Percentiles rank a stretch among this genome's conserved stretches.
Conservation (phyloP, 2,797 vertebrate species). For the Serranus cabrilla region DNA sequence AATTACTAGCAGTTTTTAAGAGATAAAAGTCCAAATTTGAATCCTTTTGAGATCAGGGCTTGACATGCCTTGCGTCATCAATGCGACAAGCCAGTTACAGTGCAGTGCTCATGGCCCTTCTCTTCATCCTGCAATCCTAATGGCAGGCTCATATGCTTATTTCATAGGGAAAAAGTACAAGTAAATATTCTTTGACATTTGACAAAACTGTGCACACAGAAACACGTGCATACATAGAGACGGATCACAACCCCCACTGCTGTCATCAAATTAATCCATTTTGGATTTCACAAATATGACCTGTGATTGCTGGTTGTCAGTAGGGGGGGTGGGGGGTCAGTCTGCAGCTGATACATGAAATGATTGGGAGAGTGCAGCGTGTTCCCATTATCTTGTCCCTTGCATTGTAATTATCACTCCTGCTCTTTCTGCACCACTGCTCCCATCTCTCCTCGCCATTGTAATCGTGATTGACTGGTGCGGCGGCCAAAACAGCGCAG, state of each 20-base stretch:
- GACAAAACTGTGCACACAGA: slow-evolving; percentile 60
- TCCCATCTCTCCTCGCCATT: slow-evolving; percentile 89
- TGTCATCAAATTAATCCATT: slow-evolving; percentile 81
- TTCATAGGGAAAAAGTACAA: slow-evolving; percentile 46
- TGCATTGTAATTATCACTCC: slow-evolving; percentile 89
- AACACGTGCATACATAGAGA: slow-evolving; percentile 39
- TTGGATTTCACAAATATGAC: slow-evolving; percentile 87
- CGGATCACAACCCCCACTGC: slow-evolving; percentile 66
- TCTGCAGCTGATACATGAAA: slow-evolving; percentile 87
- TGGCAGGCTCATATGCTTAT: slow-evolving; percentile 38
- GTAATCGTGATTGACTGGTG: slow-evolving; percentile 93
- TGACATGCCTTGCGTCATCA: background rate
- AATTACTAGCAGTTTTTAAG: background rate
- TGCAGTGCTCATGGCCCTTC: background rate
- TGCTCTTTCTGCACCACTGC: slow-evolving; percentile 91
- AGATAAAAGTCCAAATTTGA: background rate
- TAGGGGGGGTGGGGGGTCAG: slow-evolving; percentile 74
- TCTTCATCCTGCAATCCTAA: slow-evolving; percentile 19
- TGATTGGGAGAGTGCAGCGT: slow-evolving; percentile 87
- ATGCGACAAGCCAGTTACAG: slow-evolving; percentile 11
- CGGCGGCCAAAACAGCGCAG: slow-evolving; percentile 88
- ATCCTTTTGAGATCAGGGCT: background rate
- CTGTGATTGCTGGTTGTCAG: slow-evolving; percentile 86
- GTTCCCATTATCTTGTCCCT: slow-evolving; percentile 93
- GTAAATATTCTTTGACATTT: slow-evolving; percentile 78